These are phyloP conservation scores for Prinia subflava DNA, from an alignment of 2,113 vertebrate species.

Conservation along the genomic window DNA sequence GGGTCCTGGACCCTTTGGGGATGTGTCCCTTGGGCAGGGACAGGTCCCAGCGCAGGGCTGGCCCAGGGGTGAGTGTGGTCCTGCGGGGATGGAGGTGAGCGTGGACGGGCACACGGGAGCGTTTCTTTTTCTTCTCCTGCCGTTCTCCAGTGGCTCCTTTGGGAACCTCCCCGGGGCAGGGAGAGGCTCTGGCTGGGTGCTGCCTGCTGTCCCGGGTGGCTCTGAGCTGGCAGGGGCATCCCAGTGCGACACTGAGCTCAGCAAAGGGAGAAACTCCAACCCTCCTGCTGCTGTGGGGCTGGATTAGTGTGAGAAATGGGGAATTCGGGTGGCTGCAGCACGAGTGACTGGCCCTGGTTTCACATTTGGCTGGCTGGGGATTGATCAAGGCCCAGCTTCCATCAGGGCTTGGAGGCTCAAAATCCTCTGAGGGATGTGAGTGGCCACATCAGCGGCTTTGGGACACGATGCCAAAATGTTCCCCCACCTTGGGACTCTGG, in stretches of 20 bases:
- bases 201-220: background rate
- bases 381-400: background rate
- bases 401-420: background rate
- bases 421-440: background rate
- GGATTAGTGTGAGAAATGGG: background rate
- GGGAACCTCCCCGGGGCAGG: background rate
- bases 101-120: fast-evolving
- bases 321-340: background rate
- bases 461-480: background rate
- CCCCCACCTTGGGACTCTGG: background rate
- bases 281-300: background rate
- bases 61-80: fast-evolving
- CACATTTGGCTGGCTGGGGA: fast-evolving
- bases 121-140: background rate
- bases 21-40: fast-evolving
- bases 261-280: background rate
- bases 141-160: background rate
- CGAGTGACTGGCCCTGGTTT: fast-evolving
- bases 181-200: background rate
- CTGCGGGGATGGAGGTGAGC: background rate
- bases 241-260: fast-evolving
- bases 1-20: background rate
- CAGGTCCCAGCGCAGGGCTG: fast-evolving
- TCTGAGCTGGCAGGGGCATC: background rate
- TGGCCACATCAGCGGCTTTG: background rate